These are phyloP conservation scores for Poicephalus gulielmi DNA, from an alignment of 2,113 vertebrate species.

Conservation along the genomic window DNA sequence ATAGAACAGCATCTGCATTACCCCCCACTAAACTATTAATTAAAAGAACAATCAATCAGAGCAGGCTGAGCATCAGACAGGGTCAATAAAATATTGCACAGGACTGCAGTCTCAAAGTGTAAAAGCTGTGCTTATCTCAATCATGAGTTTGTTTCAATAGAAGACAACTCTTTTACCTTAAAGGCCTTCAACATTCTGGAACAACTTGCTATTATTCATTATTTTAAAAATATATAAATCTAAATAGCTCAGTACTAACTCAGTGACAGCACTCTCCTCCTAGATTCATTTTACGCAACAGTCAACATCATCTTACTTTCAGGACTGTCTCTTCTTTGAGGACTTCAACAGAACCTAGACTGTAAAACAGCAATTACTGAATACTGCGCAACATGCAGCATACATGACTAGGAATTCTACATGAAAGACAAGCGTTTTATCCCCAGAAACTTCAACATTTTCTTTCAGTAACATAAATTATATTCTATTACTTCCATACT, in stretches of 20 bases:
- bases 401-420: not conserved
- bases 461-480: not conserved
- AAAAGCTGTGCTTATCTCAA: not conserved
- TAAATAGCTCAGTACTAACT: not conserved
- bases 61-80: not conserved
- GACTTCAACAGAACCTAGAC: not conserved
- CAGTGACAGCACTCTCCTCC: not conserved
- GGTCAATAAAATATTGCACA: not conserved
- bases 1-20: not conserved
- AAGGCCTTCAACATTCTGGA: not conserved
- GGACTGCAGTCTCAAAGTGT: not conserved
- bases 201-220: not conserved
- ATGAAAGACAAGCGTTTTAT: not conserved
- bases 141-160: not conserved
- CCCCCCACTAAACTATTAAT: not conserved
- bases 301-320: not conserved
- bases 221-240: not conserved
- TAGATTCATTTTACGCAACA: not conserved
- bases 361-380: not conserved
- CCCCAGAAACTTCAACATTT: not conserved
- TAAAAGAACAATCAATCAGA: conserved; percentile 22
- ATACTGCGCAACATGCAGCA: not conserved
- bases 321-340: not conserved
- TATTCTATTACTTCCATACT: not conserved
- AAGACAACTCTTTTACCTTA: not conserved